Percentiles rank a stretch among this genome's conserved stretches.
Evolutionary conservation across 1,140 invertebrate genomes (phyloP).

Genomic region (Trypoxylus dichotomus): DNA sequence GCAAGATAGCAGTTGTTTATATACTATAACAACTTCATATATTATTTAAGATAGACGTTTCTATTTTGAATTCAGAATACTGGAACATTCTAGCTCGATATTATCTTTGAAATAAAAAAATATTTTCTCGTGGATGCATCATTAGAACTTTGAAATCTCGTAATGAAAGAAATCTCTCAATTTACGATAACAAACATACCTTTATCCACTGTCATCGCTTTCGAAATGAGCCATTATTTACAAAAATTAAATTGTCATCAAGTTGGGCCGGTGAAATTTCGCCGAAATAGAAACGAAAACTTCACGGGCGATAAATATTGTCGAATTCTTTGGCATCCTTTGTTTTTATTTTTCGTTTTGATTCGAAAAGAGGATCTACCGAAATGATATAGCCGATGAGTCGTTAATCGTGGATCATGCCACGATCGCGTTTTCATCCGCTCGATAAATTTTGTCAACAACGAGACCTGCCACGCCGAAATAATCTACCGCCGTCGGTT

Average conservation of each 20-base stretch:
- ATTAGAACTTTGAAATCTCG: too few relatives aligned
- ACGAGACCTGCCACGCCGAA: background rate
- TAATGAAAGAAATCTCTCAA: too few relatives aligned
- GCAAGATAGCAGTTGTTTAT: too few relatives aligned
- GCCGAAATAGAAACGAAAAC: too few relatives aligned
- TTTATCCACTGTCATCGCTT: background rate
- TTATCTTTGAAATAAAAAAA: too few relatives aligned
- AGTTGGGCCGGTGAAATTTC: background rate
- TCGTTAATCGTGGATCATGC: background rate
- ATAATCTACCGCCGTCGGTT: background rate
- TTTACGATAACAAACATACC: too few relatives aligned
- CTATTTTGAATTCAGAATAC: too few relatives aligned
- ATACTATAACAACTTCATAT: too few relatives aligned
- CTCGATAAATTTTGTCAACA: constrained; percentile 7
- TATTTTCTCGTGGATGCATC: too few relatives aligned
- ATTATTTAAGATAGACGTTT: too few relatives aligned
- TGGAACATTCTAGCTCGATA: too few relatives aligned
- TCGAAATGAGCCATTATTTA: background rate
- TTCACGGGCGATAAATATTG: too few relatives aligned
- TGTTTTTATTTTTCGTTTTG: background rate
- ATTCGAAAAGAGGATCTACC: background rate
- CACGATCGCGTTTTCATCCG: background rate
- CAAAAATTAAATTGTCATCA: background rate
- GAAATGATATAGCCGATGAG: background rate
- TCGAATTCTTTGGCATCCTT: background rate